Evolutionary conservation across 1,140 invertebrate genomes (phyloP), one percentile per base, ranked within the genome.

Genomic region (Eurosta solidaginis): DNA sequence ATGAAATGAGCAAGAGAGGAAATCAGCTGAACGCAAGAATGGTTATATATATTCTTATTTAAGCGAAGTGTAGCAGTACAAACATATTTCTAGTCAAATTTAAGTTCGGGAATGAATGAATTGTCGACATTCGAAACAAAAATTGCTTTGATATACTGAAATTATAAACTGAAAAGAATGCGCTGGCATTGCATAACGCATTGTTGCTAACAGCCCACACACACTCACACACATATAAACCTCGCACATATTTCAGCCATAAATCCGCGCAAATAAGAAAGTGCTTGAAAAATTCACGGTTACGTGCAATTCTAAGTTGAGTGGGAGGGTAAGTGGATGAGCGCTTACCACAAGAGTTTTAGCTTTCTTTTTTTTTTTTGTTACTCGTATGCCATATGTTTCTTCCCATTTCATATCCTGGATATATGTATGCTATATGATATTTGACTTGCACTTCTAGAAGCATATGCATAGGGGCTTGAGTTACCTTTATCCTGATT

Each of bases 1-100:
- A 68, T 68, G 59, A 68, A 68, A 68, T 68, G 59, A 68, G 33
- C 59, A 68, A 68, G 40, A 33, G 50, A 54, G n/a, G n/a, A 54
- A 52, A 54, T 12, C n/a, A 17, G n/a, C 47, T 49, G 6, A 49
- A 49, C 47, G 17, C 6, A 7, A 6, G 47, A 49, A n/a, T n/a
- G n/a, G n/a, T n/a, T 20, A 20, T 49, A 49, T 20, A 4, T 1
- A 20, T 49, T 22, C 47, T 20, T 49, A 49, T 0, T 3, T n/a
- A n/a, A n/a, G 12, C n/a, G 45, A 47, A 47, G n/a, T 47, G 2
- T 17, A 47, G 9, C 3, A 47, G n/a, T n/a, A n/a, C n/a, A n/a
- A n/a, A n/a, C n/a, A 47, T n/a, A 14, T 47, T 33, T 59, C 29
- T 17, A 1, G 12, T 17, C 27, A 59, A 59, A 17, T 59, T 59